Evolutionary conservation across 2,888 invertebrate species (phyloP).

Genomic region (Boloria selene): DNA sequence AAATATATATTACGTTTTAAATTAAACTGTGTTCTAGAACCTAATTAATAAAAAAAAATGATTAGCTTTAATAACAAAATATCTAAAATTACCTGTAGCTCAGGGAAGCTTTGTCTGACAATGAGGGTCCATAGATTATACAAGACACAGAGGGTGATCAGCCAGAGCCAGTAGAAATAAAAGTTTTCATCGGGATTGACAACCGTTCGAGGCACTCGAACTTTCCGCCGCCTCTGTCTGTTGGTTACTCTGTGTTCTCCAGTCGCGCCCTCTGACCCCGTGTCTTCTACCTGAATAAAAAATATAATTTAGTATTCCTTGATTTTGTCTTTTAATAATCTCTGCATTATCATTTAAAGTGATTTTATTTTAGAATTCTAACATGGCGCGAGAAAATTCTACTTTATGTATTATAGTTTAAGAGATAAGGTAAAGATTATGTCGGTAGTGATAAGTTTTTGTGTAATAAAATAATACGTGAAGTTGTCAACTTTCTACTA

Average conservation of each 20-base stretch:
- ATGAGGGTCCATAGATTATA: conserved; percentile 98
- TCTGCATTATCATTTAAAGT: not conserved
- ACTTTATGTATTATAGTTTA: too few relatives aligned
- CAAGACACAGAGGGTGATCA: conserved; percentile 93
- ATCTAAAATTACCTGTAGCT: conserved; percentile 85
- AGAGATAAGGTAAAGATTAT: too few relatives aligned
- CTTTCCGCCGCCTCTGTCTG: conserved; percentile 85
- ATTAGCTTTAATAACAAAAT: not conserved
- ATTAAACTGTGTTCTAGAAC: too few relatives aligned
- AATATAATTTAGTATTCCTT: conserved; percentile 4
- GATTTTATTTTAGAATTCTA: not conserved
- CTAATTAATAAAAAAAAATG: not conserved
- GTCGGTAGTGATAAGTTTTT: too few relatives aligned
- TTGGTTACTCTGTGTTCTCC: conserved; percentile 80
- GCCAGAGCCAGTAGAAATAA: conserved; percentile 97
- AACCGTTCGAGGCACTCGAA: conserved; percentile 89
- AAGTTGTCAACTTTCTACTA: too few relatives aligned
- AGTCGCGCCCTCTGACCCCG: conserved; percentile 85
- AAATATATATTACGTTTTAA: too few relatives aligned
- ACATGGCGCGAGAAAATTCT: not conserved
- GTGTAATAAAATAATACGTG: too few relatives aligned
- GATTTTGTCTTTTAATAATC: not conserved
- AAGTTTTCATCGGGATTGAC: conserved; percentile 98
- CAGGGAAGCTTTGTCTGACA: conserved; percentile 96
- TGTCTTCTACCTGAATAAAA: conserved; percentile 81